Evolutionary conservation across 2,113 vertebrate genomes (phyloP).

Genomic region (Lepidothrix coronata): DNA sequence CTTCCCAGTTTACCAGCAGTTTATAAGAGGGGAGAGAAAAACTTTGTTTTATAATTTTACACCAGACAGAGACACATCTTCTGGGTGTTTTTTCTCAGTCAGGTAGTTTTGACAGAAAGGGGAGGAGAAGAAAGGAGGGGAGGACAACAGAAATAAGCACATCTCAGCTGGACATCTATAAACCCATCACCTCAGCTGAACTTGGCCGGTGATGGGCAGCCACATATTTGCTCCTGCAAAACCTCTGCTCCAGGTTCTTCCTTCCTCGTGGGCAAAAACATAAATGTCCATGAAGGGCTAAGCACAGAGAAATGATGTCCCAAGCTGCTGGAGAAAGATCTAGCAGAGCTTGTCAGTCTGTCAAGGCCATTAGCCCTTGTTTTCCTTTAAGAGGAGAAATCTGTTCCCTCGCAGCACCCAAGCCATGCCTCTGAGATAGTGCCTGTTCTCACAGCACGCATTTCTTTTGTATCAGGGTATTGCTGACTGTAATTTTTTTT

Average conservation of each 20-base stretch:
- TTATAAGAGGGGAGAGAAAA: not conserved
- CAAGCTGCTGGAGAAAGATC: not conserved
- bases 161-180: not conserved
- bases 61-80: not conserved
- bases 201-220: not conserved
- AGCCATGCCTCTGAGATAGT: not conserved
- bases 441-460: not conserved
- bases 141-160: not conserved
- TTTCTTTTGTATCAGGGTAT: not conserved
- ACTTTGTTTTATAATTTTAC: not conserved
- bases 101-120: not conserved
- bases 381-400: not conserved
- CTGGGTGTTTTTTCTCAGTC: not conserved
- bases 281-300: not conserved
- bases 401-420: not conserved
- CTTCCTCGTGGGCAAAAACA: not conserved
- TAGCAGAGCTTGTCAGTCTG: not conserved
- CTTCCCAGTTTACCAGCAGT: not conserved
- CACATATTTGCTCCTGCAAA: not conserved
- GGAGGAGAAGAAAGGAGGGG: not conserved
- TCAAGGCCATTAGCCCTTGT: not conserved
- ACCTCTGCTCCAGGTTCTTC: not conserved
- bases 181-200: not conserved
- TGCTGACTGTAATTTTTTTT: constrained; percentile 24
- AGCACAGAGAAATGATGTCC: not conserved